Conservation (phyloP, 1,140 invertebrate species). For the Calephelis virginiensis region DNA sequence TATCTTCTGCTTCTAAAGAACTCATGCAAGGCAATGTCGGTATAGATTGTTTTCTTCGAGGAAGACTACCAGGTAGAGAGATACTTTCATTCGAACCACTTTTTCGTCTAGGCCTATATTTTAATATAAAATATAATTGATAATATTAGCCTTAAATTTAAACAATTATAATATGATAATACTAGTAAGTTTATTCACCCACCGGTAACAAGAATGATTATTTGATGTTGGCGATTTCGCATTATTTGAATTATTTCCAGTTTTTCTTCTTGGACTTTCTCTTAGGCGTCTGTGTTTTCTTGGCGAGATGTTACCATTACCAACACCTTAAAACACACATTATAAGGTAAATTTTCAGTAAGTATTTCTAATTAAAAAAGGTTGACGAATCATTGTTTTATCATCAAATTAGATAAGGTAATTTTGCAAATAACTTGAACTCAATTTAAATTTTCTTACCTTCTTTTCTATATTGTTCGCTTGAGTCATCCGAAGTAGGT, state of each 20-base stretch:
- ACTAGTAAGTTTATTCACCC: conserved; percentile 34
- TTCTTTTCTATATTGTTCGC: conserved; percentile 76
- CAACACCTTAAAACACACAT: conserved; percentile 39
- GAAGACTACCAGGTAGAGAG: conserved; percentile 82
- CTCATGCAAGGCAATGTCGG: conserved; percentile 70
- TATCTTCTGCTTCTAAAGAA: conserved; percentile 78
- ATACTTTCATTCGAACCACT: conserved; percentile 79
- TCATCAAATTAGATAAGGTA: neutral
- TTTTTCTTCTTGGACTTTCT: conserved; percentile 84
- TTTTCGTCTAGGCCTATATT: conserved; percentile 64
- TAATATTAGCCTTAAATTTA: too few relatives aligned
- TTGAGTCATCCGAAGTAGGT: conserved; percentile 85
- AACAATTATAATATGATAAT: neutral
- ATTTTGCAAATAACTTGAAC: neutral
- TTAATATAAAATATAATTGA: too few relatives aligned
- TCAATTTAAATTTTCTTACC: conserved; percentile 38
- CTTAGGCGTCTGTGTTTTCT: conserved; percentile 81
- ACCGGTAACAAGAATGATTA: conserved; percentile 62
- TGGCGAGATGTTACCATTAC: conserved; percentile 72
- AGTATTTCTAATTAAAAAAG: neutral
- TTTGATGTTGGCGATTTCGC: conserved; percentile 73
- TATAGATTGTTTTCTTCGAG: conserved; percentile 81
- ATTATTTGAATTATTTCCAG: conserved; percentile 63
- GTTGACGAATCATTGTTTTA: too few relatives aligned
- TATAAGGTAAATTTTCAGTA: neutral